Percentiles rank a stretch among this genome's conserved stretches.
phyloP scores from a whole-genome alignment of 2,113 vertebrate species.

The Tragelaphus imberbis region DNA sequence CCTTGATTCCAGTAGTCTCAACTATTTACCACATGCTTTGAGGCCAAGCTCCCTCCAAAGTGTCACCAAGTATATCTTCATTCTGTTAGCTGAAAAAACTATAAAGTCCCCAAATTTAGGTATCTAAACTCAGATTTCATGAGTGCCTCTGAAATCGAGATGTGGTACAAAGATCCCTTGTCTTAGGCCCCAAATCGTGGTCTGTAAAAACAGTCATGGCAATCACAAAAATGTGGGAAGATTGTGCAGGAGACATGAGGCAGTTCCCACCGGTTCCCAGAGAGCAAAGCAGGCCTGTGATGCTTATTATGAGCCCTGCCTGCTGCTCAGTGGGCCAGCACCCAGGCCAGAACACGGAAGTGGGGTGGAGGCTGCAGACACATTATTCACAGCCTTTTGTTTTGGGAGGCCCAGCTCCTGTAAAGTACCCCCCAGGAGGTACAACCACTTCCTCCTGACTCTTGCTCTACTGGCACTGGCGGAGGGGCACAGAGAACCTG shows the following conservation, averaged over 20 bases:
- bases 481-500: not conserved
- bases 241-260: not conserved
- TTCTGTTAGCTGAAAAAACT: not conserved
- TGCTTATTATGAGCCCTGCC: not conserved
- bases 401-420: not conserved
- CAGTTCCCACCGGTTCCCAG: not conserved
- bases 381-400: not conserved
- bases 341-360: not conserved
- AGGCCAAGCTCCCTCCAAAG: not conserved
- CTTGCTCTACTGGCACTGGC: not conserved
- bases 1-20: not conserved
- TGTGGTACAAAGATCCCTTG: not conserved
- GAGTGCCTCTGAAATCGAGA: not conserved
- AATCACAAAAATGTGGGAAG: not conserved
- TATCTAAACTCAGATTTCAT: not conserved
- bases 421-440: too few relatives aligned
- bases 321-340: accelerated
- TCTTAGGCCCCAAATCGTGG: not conserved
- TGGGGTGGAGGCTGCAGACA: not conserved
- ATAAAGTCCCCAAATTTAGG: not conserved
- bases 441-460: not conserved
- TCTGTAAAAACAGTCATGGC: not conserved
- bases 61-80: not conserved
- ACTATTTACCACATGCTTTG: not conserved
- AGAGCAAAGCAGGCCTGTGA: not conserved